A percentile compares a stretch with the other conserved stretches of the same genome.
Conservation (phyloP, 2,888 invertebrate species). For the Capitulum mitella region DNA sequence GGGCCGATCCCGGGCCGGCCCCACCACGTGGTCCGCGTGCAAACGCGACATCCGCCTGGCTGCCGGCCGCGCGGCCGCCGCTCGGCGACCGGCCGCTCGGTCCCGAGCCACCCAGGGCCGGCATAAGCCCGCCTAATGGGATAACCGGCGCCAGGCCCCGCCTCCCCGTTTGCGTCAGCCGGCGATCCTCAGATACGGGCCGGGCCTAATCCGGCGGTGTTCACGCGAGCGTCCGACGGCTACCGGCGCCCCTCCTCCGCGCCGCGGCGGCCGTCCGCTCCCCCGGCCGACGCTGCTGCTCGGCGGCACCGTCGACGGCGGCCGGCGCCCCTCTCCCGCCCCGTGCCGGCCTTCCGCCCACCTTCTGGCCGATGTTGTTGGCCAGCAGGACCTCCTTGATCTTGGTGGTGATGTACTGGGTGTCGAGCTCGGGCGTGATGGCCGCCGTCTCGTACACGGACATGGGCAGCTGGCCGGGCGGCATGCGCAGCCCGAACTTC, state of each 20-base stretch:
- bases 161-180: neutral
- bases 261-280: constrained; percentile 32
- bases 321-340: too few species aligned
- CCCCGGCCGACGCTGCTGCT: constrained; percentile 95
- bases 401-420: constrained; percentile 90
- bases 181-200: neutral
- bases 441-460: constrained; percentile 97
- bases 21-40: too few species aligned
- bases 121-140: neutral
- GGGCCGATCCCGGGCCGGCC: too few species aligned
- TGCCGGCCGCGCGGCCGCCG: neutral
- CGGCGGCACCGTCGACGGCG: constrained; percentile 76
- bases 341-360: constrained; percentile 40
- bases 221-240: neutral
- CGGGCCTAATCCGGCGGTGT: neutral
- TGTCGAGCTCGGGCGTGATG: constrained; percentile 90
- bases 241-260: too few species aligned
- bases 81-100: neutral
- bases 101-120: too few species aligned
- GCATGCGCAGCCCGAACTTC: constrained; percentile 24
- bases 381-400: constrained; percentile 94
- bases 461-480: neutral
- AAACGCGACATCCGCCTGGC: too few species aligned
- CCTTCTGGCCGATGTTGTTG: constrained; percentile 95
- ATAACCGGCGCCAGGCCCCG: neutral